Conservation (phyloP, 1,140 invertebrate species). For the Micrasema minimum region DNA sequence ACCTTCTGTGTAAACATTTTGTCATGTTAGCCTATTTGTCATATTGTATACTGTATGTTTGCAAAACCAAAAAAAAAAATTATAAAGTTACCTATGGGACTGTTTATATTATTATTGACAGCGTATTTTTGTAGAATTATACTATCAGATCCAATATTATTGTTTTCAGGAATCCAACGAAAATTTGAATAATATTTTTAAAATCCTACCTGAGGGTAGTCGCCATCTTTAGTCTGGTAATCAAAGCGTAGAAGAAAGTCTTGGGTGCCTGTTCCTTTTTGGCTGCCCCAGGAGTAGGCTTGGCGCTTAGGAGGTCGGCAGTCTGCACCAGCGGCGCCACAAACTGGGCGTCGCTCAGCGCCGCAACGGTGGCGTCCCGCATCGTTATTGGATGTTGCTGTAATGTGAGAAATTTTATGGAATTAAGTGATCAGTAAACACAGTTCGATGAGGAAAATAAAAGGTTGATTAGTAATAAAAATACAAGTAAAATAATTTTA, state of each 20-base stretch:
- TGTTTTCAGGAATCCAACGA: too few relatives aligned
- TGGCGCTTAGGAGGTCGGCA: slow-evolving; percentile 78
- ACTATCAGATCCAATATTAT: too few relatives aligned
- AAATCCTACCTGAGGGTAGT: slow-evolving; percentile 81
- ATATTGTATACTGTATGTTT: too few relatives aligned
- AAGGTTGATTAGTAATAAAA: too few relatives aligned
- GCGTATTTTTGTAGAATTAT: not conserved
- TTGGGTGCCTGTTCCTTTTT: slow-evolving; percentile 66
- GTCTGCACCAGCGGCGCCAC: slow-evolving; percentile 87
- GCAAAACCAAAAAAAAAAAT: too few relatives aligned
- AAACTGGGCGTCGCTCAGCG: slow-evolving; percentile 92
- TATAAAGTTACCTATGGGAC: too few relatives aligned
- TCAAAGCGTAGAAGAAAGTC: slow-evolving; percentile 94
- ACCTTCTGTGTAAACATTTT: too few relatives aligned
- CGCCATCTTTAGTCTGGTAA: slow-evolving; percentile 91
- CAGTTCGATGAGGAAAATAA: too few relatives aligned
- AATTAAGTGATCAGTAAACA: too few relatives aligned
- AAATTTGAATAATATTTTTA: slow-evolving; percentile 16
- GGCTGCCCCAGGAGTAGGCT: slow-evolving; percentile 64
- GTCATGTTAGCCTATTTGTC: too few relatives aligned
- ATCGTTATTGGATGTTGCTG: slow-evolving; percentile 88
- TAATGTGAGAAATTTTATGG: not conserved
- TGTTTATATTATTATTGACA: not conserved
- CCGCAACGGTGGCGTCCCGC: slow-evolving; percentile 90
- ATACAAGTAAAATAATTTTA: too few relatives aligned